Percentiles rank a stretch among this genome's conserved stretches.
These are phyloP conservation scores for Lemur catta DNA, from an alignment of 2,797 vertebrate species.

Conservation along the genomic window DNA sequence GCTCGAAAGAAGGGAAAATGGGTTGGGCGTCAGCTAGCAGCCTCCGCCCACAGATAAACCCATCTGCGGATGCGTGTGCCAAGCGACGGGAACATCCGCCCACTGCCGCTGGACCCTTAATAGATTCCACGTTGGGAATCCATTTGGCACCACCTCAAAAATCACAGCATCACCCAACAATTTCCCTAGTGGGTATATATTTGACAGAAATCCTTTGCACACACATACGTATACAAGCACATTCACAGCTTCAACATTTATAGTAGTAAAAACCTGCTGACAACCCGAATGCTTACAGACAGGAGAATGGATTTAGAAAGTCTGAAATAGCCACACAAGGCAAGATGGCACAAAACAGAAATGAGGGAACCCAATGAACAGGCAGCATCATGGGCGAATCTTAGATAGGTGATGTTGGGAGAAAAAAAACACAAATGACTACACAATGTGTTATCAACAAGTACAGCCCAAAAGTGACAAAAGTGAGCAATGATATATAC, in stretches of 20 bases:
- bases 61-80: rapidly evolving
- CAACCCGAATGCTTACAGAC: not conserved
- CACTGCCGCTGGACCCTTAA: rapidly evolving
- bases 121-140: too few relatives aligned
- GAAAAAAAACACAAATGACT: not conserved
- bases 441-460: not conserved
- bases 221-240: rapidly evolving
- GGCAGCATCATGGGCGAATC: rapidly evolving
- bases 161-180: not conserved
- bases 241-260: not conserved
- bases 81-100: rapidly evolving
- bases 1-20: not conserved
- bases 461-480: not conserved
- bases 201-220: not conserved
- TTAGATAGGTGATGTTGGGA: not conserved
- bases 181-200: rapidly evolving
- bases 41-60: rapidly evolving
- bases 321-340: not conserved
- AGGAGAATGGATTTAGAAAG: not conserved
- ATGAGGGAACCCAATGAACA: rapidly evolving
- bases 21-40: not conserved
- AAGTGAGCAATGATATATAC: not conserved
- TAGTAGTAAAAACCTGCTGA: not conserved
- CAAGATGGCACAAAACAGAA: rapidly evolving
- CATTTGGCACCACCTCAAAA: rapidly evolving